phyloP scores from a whole-genome alignment of 92 coral and sea anemone genomes.

The Epizoanthus illoricatus region DNA sequence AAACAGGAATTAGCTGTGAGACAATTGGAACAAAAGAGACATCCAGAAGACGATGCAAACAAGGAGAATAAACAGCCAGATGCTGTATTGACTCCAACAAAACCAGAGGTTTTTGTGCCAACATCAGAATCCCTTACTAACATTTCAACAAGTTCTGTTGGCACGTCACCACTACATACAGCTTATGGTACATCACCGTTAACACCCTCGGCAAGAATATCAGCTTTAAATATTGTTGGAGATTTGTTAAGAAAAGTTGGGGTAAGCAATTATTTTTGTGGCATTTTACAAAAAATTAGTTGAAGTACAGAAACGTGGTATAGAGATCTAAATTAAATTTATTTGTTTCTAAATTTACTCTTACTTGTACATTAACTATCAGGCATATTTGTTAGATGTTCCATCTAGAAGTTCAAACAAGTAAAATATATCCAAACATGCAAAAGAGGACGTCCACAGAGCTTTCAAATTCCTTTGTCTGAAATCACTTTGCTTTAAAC shows the following conservation, averaged over 20 bases:
- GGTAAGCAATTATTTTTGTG: slow-evolving; percentile 57
- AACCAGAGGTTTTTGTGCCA: slow-evolving; percentile 57
- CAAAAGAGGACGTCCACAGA: too few species aligned
- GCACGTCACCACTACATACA: slow-evolving; percentile 88
- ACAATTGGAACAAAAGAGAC: slow-evolving; percentile 81
- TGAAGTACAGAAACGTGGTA: too few species aligned
- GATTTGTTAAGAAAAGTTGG: slow-evolving; percentile 98
- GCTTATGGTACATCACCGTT: slow-evolving; percentile 93
- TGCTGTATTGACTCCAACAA: slow-evolving; percentile 61
- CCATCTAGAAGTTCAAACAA: too few species aligned
- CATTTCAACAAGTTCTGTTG: slow-evolving; percentile 72
- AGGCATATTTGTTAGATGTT: too few species aligned
- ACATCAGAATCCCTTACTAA: slow-evolving; percentile 56
- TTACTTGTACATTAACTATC: too few species aligned
- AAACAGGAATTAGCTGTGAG: slow-evolving; percentile 93
- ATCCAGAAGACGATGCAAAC: slow-evolving; percentile 68
- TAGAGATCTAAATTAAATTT: too few species aligned
- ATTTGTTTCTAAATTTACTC: too few species aligned
- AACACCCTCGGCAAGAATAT: slow-evolving; percentile 98
- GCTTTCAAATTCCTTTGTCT: too few species aligned
- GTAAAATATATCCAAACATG: too few species aligned
- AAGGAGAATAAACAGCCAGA: slow-evolving; percentile 87
- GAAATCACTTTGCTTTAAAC: too few species aligned
- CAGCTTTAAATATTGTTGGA: slow-evolving; percentile 96
- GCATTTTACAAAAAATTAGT: background rate